Percentiles rank a stretch among this genome's conserved stretches.
Evolutionary conservation across 1,140 invertebrate genomes (phyloP).

Genomic region (Drosophila miranda): DNA sequence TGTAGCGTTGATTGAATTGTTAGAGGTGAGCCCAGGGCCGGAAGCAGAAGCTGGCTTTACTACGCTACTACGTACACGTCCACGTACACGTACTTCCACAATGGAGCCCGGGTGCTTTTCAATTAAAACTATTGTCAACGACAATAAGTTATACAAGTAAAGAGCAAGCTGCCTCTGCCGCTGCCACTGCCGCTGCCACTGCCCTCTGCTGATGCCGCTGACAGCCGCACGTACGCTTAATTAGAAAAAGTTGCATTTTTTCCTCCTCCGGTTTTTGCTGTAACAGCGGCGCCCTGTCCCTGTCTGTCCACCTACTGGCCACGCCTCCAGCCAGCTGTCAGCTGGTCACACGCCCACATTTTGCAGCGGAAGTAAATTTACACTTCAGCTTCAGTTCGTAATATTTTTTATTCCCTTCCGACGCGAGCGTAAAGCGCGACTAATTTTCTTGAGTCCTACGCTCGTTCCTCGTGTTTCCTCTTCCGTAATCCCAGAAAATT

Average conservation of each 20-base stretch:
- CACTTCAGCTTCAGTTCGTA: constrained; percentile 62
- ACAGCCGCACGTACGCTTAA: constrained; percentile 78
- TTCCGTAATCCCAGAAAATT: constrained; percentile 57
- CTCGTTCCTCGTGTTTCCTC: constrained; percentile 4
- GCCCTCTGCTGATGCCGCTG: constrained; percentile 62
- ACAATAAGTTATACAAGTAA: constrained; percentile 74
- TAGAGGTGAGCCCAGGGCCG: constrained; percentile 50
- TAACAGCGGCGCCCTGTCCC: too few relatives aligned
- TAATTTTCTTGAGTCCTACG: constrained; percentile 65
- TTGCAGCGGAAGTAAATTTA: constrained; percentile 76
- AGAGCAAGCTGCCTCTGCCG: constrained; percentile 24
- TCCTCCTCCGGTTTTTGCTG: background rate
- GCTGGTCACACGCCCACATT: constrained; percentile 50
- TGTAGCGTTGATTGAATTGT: constrained; percentile 78
- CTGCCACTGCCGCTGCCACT: constrained; percentile 42
- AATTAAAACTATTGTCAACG: constrained; percentile 80
- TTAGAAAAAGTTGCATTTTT: constrained; percentile 70
- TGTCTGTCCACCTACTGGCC: constrained; percentile 44
- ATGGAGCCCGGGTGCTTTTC: constrained; percentile 45
- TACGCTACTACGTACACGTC: background rate
- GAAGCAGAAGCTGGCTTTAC: background rate
- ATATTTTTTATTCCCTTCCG: constrained; percentile 73
- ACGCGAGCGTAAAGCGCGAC: constrained; percentile 65
- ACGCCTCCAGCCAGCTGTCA: constrained; percentile 50
- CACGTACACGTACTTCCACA: constrained; percentile 1